Conservation (phyloP, 2,797 vertebrate species). For the Sitta carolinensis region DNA sequence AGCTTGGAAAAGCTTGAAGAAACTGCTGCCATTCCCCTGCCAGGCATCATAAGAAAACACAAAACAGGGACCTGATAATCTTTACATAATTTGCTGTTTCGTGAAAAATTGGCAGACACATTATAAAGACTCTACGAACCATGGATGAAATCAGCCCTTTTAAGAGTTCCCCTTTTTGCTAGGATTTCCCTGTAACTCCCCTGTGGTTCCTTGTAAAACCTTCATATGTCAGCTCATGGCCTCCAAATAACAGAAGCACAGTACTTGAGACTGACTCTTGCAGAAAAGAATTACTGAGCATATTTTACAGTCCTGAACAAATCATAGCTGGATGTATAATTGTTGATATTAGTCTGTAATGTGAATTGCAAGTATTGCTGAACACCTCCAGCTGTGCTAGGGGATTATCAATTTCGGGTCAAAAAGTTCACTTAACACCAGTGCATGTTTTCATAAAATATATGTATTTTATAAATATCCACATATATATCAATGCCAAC, state of each 20-base stretch:
- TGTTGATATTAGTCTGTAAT: not conserved
- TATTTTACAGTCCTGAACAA: not conserved
- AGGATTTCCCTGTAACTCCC: not conserved
- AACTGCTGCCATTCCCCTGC: not conserved
- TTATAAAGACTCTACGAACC: not conserved
- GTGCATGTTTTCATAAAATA: not conserved
- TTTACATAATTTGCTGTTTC: not conserved
- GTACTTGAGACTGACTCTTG: not conserved
- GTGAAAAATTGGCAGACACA: not conserved
- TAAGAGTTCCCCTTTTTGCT: not conserved
- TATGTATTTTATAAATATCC: not conserved
- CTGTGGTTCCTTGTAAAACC: not conserved
- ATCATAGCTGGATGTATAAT: not conserved
- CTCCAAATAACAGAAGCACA: not conserved
- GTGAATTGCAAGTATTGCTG: not conserved
- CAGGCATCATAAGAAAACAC: not conserved
- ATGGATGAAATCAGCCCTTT: not conserved
- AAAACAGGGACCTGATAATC: not conserved
- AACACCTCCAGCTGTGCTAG: not conserved
- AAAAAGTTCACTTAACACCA: not conserved
- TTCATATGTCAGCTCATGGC: not conserved
- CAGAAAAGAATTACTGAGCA: not conserved
- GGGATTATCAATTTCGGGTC: not conserved
- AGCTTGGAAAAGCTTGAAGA: constrained; percentile 12
- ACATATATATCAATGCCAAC: not conserved